These are phyloP conservation scores for Ochropleura leucogaster DNA, from an alignment of 2,888 invertebrate species.

Conservation along the genomic window DNA sequence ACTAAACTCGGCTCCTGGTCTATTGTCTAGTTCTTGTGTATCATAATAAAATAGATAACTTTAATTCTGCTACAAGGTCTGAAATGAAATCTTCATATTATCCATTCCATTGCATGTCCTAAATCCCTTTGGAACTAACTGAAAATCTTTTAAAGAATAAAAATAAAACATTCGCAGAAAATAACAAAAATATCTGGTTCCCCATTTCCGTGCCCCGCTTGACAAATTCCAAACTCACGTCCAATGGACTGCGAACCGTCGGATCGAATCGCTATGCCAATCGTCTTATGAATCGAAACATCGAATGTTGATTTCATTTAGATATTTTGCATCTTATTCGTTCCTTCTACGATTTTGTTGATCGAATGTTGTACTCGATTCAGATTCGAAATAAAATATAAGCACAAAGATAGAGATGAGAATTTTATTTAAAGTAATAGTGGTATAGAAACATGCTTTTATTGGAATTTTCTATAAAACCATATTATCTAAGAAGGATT, in stretches of 20 bases:
- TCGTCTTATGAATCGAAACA: slow-evolving; percentile 65
- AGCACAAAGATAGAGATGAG: background rate
- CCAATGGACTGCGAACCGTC: slow-evolving; percentile 63
- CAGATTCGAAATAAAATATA: slow-evolving; percentile 38
- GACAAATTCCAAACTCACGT: slow-evolving; percentile 70
- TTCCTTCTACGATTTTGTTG: slow-evolving; percentile 54
- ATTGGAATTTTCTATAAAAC: background rate
- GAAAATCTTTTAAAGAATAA: slow-evolving; percentile 2
- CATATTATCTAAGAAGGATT: background rate
- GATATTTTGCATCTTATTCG: slow-evolving; percentile 64
- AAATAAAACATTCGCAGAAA: slow-evolving; percentile 20
- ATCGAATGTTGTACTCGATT: slow-evolving; percentile 55
- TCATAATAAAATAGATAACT: too few relatives aligned
- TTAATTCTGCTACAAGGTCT: too few relatives aligned
- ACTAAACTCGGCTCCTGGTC: too few relatives aligned
- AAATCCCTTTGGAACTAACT: too few relatives aligned
- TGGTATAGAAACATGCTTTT: background rate
- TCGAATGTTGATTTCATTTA: slow-evolving; percentile 69
- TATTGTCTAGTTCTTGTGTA: too few relatives aligned
- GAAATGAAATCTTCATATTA: too few relatives aligned
- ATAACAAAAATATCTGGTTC: slow-evolving; percentile 22
- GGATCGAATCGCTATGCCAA: slow-evolving; percentile 65
- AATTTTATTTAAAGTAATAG: slow-evolving; percentile 11
- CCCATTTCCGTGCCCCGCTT: slow-evolving; percentile 38
- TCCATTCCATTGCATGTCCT: too few relatives aligned